phyloP scores from a whole-genome alignment of 2,113 vertebrate species.

The Podilymbus podiceps region DNA sequence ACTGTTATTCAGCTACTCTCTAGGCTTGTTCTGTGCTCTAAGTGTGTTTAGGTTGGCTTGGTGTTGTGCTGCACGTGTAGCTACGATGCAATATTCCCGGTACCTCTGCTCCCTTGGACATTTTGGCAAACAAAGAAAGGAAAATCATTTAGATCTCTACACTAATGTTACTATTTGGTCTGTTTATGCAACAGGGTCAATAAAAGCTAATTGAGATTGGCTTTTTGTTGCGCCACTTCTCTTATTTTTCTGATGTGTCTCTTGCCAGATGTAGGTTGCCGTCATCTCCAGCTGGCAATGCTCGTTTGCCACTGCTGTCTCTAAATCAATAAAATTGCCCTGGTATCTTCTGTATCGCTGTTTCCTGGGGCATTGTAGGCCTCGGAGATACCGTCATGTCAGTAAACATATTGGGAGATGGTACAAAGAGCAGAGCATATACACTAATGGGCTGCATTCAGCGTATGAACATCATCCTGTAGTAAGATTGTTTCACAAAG shows the following conservation, averaged over 20 bases:
- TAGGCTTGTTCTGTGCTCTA: not conserved
- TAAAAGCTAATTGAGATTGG: not conserved
- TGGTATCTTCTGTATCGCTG: not conserved
- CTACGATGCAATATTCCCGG: not conserved
- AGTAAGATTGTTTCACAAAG: not conserved
- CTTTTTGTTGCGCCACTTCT: not conserved
- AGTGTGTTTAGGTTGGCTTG: not conserved
- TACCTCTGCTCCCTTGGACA: not conserved
- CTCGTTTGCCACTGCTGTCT: not conserved
- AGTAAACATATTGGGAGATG: not conserved
- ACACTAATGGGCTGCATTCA: not conserved
- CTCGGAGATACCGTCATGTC: not conserved
- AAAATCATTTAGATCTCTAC: not conserved
- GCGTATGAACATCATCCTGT: not conserved
- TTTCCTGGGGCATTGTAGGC: not conserved
- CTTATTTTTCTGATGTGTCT: not conserved
- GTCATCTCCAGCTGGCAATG: not conserved
- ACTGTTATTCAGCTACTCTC: not conserved
- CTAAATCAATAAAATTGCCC: not conserved
- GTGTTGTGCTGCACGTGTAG: not conserved
- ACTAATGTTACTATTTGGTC: not conserved
- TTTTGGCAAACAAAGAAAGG: not conserved
- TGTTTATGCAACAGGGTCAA: not conserved
- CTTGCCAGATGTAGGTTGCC: not conserved
- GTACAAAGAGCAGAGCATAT: fast-evolving